A percentile compares a stretch with the other conserved stretches of the same genome.
These are phyloP conservation scores for Mythimna albipuncta DNA, from an alignment of 2,888 invertebrate genomes.

Conservation along the genomic window DNA sequence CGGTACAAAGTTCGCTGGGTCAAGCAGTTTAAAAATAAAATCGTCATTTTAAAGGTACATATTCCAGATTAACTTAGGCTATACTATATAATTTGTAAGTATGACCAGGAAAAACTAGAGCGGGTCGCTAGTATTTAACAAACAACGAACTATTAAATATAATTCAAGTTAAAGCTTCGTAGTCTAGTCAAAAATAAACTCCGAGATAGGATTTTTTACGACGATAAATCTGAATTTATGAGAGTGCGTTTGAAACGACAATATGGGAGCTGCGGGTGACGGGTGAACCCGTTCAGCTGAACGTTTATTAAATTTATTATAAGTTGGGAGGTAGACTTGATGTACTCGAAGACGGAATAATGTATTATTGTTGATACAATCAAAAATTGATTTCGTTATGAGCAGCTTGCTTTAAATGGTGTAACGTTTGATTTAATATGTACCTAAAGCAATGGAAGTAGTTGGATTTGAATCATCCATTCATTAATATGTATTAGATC, in stretches of 20 bases:
- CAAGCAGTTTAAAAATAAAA: too few relatives aligned
- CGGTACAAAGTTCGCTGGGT: too few relatives aligned
- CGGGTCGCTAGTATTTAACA: neutral
- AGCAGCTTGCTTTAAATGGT: neutral
- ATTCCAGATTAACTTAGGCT: too few relatives aligned
- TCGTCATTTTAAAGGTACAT: too few relatives aligned
- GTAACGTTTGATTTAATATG: neutral
- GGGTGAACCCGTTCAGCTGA: slow-evolving; percentile 29
- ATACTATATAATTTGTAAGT: too few relatives aligned
- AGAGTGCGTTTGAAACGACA: slow-evolving; percentile 35
- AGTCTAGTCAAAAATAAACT: slow-evolving; percentile 36
- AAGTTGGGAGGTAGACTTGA: neutral
- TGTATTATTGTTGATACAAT: neutral
- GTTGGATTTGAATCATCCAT: neutral
- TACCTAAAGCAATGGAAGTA: neutral
- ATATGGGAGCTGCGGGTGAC: slow-evolving; percentile 41
- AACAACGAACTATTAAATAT: neutral
- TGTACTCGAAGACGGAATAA: slow-evolving; percentile 3
- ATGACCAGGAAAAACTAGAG: too few relatives aligned
- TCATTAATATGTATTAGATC: neutral
- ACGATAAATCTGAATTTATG: slow-evolving; percentile 42
- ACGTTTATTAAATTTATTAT: slow-evolving; percentile 33
- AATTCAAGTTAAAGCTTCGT: neutral
- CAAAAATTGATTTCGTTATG: slow-evolving; percentile 23
- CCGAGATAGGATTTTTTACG: slow-evolving; percentile 55